A percentile compares a stretch with the other conserved stretches of the same genome.
These are phyloP conservation scores for Drosophila insularis DNA, from an alignment of 1,140 invertebrate species.

Conservation along the genomic window DNA sequence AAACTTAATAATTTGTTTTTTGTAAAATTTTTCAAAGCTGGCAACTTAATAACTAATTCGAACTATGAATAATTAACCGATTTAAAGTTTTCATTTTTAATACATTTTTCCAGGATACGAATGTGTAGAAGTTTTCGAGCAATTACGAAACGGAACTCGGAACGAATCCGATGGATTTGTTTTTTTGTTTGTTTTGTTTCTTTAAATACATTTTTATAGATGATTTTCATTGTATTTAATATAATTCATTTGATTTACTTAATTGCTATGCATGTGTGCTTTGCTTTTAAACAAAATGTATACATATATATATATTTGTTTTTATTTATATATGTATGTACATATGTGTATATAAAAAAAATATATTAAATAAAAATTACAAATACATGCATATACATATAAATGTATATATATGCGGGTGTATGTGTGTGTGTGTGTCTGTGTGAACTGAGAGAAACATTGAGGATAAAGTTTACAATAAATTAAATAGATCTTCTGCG, in stretches of 20 bases:
- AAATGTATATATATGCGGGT: slow-evolving; percentile 15
- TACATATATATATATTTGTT: slow-evolving; percentile 24
- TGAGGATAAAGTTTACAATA: slow-evolving; percentile 29
- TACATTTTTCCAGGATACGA: slow-evolving; percentile 1
- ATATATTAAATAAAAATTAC: background rate
- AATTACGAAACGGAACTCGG: background rate
- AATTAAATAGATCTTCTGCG: slow-evolving; percentile 25
- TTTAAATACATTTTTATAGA: slow-evolving; percentile 60
- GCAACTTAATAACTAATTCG: slow-evolving; percentile 6
- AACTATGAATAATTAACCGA: slow-evolving; percentile 5
- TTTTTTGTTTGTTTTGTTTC: slow-evolving; percentile 38
- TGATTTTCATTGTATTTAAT: slow-evolving; percentile 30
- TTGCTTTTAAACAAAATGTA: slow-evolving; percentile 39
- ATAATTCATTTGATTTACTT: slow-evolving; percentile 68
- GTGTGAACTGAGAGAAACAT: slow-evolving; percentile 25
- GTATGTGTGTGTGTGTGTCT: slow-evolving; percentile 19
- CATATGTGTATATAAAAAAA: slow-evolving; percentile 10
- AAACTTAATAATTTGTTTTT: slow-evolving; percentile 9
- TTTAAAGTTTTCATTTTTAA: background rate
- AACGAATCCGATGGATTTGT: slow-evolving; percentile 1
- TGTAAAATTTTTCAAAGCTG: background rate
- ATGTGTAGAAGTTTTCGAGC: slow-evolving; percentile 1
- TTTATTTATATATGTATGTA: slow-evolving; percentile 15
- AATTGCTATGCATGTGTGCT: slow-evolving; percentile 53
- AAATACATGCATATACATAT: slow-evolving; percentile 17